Evolutionary conservation across 37 sponge, comb jelly and placozoan species (phyloP), one percentile per base, ranked within the genome.

Genomic region (Ephydatia muelleri): DNA sequence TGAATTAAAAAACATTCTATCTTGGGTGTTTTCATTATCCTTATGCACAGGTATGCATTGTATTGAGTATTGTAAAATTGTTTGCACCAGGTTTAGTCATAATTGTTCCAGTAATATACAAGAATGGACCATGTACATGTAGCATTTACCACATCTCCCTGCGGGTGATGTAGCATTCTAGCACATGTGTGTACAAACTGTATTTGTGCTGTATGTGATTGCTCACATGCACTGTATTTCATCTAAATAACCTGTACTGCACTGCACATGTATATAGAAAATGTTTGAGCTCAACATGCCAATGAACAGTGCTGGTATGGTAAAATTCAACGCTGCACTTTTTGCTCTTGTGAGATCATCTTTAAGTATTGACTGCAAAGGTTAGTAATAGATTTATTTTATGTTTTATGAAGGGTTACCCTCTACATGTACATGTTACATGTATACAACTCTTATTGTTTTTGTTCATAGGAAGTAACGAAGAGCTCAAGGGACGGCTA

Each of bases 281-380:
- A 92, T 95, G 92, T 92, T 95, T 29, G 37, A 72, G 40, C 65
- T 95, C 82, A 89, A 92, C 84, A 95, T 95, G 78, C 92, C 95
- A 5, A 68, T 94, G 5, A 37, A 72, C n/a, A 81, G 87, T 73
- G 93, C 77, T 49, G 82, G 75, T 1, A 89, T 66, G n/a, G 84
- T 95, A 23, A 79, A 80, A 65, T 95, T 95, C 67, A 85, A 88
- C 72, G 89, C 87, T 33, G 89, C 95, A 19, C 72, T 95, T 2
- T 89, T 95, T 86, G 92, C 90, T 66, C 80, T 95, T 43, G 95
- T 95, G 19, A 66, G 90, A 64, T 82, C 75, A 31, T 66, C 87
- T 26, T 90, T 95, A 1, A 82, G 85, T 5, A 86, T 95, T 48
- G 72, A 82, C 23, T 79, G 79, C 47, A 40, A 27, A 83, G 88